phyloP scores from a whole-genome alignment of 1,140 invertebrate species.

The Probaryconus sp. region DNA sequence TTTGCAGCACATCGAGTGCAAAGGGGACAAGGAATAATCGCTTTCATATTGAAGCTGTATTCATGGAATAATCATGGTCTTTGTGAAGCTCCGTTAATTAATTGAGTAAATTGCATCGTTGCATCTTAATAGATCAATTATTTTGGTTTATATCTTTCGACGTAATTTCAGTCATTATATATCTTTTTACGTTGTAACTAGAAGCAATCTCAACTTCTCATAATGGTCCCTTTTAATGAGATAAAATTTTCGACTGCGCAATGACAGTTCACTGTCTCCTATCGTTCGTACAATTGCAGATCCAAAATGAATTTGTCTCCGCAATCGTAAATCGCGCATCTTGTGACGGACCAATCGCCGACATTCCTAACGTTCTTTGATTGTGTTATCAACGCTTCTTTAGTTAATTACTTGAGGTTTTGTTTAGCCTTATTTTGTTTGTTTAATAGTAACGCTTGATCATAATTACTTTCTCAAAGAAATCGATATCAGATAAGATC shows the following conservation, averaged over 20 bases:
- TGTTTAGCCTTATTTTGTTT: too few relatives aligned
- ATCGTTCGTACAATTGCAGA: background rate
- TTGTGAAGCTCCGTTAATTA: slow-evolving; percentile 31
- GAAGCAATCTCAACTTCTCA: slow-evolving; percentile 35
- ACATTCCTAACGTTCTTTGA: background rate
- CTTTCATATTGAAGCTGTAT: background rate
- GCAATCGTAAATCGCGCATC: slow-evolving; percentile 14
- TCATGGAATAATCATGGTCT: slow-evolving; percentile 29
- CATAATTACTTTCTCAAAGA: too few relatives aligned
- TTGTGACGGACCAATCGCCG: background rate
- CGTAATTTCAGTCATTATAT: slow-evolving; percentile 35
- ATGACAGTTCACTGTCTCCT: slow-evolving; percentile 15
- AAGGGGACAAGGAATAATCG: slow-evolving; percentile 6
- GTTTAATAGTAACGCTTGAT: too few relatives aligned
- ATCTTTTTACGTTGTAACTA: slow-evolving; percentile 37
- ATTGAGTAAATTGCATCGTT: slow-evolving; percentile 32
- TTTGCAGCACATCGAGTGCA: background rate
- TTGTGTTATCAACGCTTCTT: too few relatives aligned
- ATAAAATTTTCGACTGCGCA: slow-evolving; percentile 37
- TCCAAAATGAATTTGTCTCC: slow-evolving; percentile 17
- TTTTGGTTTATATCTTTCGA: slow-evolving; percentile 50
- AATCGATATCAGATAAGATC: too few relatives aligned
- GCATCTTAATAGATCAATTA: slow-evolving; percentile 56
- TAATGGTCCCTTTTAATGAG: slow-evolving; percentile 50
- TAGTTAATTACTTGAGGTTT: too few relatives aligned